phyloP scores from a whole-genome alignment of 2,797 vertebrate species.

The Furcifer pardalis region DNA sequence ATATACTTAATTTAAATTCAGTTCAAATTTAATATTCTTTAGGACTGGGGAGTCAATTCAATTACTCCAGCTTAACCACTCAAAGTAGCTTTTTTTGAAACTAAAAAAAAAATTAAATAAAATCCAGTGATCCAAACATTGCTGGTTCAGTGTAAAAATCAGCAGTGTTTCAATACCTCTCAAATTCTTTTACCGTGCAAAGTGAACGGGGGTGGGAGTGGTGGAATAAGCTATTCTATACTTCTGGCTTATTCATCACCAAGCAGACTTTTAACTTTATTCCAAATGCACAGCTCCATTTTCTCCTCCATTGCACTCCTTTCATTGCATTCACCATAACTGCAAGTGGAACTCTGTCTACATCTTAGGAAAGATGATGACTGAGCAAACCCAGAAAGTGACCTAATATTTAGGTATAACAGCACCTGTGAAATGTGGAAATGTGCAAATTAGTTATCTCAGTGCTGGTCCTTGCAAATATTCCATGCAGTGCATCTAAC shows the following conservation, averaged over 20 bases:
- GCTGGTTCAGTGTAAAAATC: neutral
- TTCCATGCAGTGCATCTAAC: neutral
- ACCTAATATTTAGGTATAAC: neutral
- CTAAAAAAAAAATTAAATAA: neutral
- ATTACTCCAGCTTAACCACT: neutral
- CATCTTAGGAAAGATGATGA: constrained; percentile 10
- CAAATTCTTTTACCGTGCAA: constrained; percentile 23
- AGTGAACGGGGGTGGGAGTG: neutral
- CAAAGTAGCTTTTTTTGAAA: constrained; percentile 9
- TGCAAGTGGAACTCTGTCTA: constrained; percentile 19
- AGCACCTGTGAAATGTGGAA: neutral
- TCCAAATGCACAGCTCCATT: constrained; percentile 23
- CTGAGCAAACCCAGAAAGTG: constrained; percentile 13
- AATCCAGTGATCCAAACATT: neutral
- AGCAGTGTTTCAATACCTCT: neutral
- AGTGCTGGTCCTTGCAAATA: neutral
- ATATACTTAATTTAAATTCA: neutral
- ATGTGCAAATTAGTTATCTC: neutral
- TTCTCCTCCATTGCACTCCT: constrained; percentile 27
- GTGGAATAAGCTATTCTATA: constrained; percentile 11
- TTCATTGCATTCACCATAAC: constrained; percentile 14
- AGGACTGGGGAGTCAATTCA: neutral
- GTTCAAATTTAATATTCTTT: neutral
- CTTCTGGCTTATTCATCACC: constrained; percentile 36
- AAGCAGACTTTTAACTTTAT: constrained; percentile 30